Conservation (phyloP, 2,113 vertebrate genomes). For the Chaetops frenatus region DNA sequence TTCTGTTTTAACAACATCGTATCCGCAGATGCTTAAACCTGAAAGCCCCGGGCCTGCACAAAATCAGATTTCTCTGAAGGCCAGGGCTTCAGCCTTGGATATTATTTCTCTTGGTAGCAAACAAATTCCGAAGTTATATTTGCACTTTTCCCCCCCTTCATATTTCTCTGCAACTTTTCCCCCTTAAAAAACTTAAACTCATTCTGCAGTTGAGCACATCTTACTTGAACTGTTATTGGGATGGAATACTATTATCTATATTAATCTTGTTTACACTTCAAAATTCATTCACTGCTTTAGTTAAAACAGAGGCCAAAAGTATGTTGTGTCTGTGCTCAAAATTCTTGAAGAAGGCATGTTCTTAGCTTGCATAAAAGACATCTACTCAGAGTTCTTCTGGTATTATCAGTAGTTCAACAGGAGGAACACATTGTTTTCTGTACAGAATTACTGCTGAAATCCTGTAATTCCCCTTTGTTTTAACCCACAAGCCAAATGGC, state of each 20-base stretch:
- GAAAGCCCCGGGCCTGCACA: background rate
- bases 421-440: background rate
- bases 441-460: background rate
- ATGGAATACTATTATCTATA: background rate
- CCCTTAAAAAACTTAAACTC: background rate
- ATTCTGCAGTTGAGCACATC: background rate
- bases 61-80: background rate
- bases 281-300: background rate
- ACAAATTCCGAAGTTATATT: background rate
- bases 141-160: background rate
- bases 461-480: background rate
- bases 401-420: background rate
- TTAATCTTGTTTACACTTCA: background rate
- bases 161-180: background rate
- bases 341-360: background rate
- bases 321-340: background rate
- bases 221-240: background rate
- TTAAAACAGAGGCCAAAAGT: background rate
- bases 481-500: background rate
- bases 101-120: background rate
- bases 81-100: background rate
- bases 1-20: rapidly evolving
- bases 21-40: background rate
- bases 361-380: background rate
- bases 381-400: background rate